A percentile compares a stretch with the other conserved stretches of the same genome.
phyloP scores from a whole-genome alignment of 1,140 invertebrate genomes.

The Parasteatoda tepidariorum region DNA sequence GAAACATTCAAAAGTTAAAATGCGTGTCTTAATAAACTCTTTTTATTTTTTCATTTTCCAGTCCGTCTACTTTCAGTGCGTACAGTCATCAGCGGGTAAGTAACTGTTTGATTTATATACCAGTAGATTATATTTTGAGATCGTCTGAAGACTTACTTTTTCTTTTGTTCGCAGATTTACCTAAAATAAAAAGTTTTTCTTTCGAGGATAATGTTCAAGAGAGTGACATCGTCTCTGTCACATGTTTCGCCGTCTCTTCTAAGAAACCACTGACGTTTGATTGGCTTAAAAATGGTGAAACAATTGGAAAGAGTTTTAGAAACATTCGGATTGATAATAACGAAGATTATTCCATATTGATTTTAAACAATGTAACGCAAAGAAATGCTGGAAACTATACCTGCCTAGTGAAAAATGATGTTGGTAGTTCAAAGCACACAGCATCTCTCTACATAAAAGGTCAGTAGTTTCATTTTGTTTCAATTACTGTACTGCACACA shows the following conservation, averaged over 20 bases:
- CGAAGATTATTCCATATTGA: conserved; percentile 34
- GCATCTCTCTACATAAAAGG: conserved; percentile 37
- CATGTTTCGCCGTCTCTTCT: conserved; percentile 32
- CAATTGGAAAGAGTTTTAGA: not conserved
- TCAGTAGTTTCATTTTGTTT: too few species aligned
- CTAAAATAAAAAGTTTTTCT: conserved; percentile 46
- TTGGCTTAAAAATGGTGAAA: conserved; percentile 55
- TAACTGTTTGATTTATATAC: too few species aligned
- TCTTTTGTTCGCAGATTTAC: conserved; percentile 9
- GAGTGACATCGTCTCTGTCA: conserved; percentile 36
- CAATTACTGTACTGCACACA: too few species aligned
- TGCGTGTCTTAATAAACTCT: too few species aligned
- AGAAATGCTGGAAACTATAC: conserved; percentile 48
- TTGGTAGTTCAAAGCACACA: not conserved
- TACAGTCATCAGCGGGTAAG: too few species aligned
- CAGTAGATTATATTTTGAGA: too few species aligned
- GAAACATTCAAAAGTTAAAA: too few species aligned
- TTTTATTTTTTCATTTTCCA: too few species aligned
- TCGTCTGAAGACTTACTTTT: too few species aligned
- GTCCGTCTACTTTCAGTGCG: too few species aligned
- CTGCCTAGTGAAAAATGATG: conserved; percentile 6
- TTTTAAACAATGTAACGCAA: conserved; percentile 15
- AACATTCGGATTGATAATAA: conserved; percentile 26
- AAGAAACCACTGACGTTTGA: conserved; percentile 38
- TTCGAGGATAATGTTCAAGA: conserved; percentile 33